Conservation (phyloP, 2,888 invertebrate species). For the Tetragnatha montana region DNA sequence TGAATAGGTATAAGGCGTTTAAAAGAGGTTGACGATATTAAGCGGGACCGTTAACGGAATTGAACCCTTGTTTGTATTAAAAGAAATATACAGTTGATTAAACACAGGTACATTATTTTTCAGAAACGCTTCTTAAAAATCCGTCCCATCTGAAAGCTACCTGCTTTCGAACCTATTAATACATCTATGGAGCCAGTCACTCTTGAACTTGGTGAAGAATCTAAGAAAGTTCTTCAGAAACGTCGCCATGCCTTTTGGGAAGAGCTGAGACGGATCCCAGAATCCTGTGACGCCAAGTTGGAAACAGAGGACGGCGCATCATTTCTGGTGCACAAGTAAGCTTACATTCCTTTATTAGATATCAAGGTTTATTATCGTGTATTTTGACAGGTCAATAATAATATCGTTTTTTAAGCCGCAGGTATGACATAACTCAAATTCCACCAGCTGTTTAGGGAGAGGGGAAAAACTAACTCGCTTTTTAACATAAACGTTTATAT, state of each 20-base stretch:
- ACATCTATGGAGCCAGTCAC: neutral
- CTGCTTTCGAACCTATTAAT: neutral
- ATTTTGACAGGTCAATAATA: no score
- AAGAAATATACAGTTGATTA: neutral
- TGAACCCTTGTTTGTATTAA: no score
- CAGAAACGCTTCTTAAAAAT: neutral
- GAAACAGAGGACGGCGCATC: slow-evolving; percentile 46
- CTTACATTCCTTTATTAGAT: no score
- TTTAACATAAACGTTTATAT: no score
- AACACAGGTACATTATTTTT: neutral
- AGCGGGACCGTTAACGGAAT: no score
- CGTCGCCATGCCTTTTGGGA: slow-evolving; percentile 1
- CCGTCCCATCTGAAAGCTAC: neutral
- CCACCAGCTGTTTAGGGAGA: no score
- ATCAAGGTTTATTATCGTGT: no score
- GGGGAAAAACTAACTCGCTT: no score
- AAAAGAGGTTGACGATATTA: no score
- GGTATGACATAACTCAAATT: no score
- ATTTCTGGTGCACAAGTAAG: slow-evolving; percentile 40
- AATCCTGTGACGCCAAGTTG: slow-evolving; percentile 37
- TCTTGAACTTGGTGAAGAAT: slow-evolving; percentile 26
- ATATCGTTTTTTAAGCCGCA: no score
- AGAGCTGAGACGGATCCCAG: neutral
- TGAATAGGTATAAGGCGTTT: no score
- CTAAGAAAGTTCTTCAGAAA: neutral